Conservation (phyloP, 2,888 invertebrate genomes). For the Deroplatys truncata region DNA sequence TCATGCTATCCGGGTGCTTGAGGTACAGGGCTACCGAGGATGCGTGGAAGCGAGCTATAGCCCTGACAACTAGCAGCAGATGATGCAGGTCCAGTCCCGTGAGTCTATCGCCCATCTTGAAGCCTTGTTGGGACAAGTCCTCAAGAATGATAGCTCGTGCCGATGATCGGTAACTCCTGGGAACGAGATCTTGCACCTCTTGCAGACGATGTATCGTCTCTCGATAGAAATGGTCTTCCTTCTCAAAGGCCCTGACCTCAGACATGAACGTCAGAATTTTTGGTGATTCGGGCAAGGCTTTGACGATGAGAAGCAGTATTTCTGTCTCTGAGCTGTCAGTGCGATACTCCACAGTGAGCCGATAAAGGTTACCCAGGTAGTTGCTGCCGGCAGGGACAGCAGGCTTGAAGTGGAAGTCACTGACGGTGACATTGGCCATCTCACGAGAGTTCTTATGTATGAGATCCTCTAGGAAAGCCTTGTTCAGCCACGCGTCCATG, state of each 20-base stretch:
- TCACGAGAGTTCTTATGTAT: background rate
- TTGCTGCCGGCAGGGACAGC: background rate
- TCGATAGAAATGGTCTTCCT: constrained; percentile 17
- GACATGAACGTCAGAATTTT: constrained; percentile 5
- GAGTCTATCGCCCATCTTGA: constrained; percentile 4
- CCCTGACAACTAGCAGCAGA: constrained; percentile 10
- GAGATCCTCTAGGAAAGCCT: background rate
- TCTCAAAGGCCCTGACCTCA: constrained; percentile 14
- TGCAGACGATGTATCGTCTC: constrained; percentile 11
- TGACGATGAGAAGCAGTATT: constrained; percentile 16
- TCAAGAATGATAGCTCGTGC: constrained; percentile 14
- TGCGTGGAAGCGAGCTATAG: constrained; percentile 21
- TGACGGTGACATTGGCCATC: background rate
- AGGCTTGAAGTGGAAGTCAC: background rate
- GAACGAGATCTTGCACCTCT: background rate
- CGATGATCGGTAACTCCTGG: background rate
- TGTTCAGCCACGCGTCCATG: background rate
- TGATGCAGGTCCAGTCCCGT: constrained; percentile 17
- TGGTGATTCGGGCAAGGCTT: constrained; percentile 17
- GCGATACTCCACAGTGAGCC: background rate
- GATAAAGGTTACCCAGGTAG: background rate
- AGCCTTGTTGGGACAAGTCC: constrained; percentile 13
- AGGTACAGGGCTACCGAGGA: constrained; percentile 7
- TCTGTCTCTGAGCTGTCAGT: background rate
- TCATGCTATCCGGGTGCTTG: constrained; percentile 1